phyloP scores from a whole-genome alignment of 2,797 vertebrate genomes.

The Eulemur rubriventer region DNA sequence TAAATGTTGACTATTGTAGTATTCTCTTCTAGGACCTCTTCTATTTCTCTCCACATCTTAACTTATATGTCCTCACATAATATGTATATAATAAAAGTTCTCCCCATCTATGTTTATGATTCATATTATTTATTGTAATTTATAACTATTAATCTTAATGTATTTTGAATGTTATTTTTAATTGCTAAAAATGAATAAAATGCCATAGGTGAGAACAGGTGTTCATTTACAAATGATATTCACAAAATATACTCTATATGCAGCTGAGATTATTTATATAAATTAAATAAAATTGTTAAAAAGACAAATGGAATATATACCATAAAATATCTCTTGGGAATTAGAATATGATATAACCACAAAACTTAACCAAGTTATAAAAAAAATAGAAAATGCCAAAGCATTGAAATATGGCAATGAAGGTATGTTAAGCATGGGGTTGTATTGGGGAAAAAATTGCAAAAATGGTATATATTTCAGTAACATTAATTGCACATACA shows the following conservation, averaged over 20 bases:
- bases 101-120: neutral
- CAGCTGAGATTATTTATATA: neutral
- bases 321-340: neutral
- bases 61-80: too few relatives aligned
- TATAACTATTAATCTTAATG: neutral
- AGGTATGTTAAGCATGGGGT: neutral
- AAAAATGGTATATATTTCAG: neutral
- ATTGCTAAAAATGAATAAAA: neutral
- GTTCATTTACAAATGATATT: neutral
- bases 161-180: neutral
- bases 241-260: neutral
- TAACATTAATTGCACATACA: neutral
- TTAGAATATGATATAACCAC: neutral
- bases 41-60: neutral
- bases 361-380: neutral
- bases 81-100: neutral
- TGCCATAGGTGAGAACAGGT: neutral
- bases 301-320: neutral
- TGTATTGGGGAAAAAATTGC: neutral
- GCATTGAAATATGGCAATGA: neutral
- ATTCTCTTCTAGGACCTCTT: neutral
- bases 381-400: neutral
- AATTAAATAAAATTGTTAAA: neutral
- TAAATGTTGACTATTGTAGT: neutral
- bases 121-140: neutral